These are phyloP conservation scores for Trachelus tabidus DNA, from an alignment of 2,888 invertebrate genomes.

Conservation along the genomic window DNA sequence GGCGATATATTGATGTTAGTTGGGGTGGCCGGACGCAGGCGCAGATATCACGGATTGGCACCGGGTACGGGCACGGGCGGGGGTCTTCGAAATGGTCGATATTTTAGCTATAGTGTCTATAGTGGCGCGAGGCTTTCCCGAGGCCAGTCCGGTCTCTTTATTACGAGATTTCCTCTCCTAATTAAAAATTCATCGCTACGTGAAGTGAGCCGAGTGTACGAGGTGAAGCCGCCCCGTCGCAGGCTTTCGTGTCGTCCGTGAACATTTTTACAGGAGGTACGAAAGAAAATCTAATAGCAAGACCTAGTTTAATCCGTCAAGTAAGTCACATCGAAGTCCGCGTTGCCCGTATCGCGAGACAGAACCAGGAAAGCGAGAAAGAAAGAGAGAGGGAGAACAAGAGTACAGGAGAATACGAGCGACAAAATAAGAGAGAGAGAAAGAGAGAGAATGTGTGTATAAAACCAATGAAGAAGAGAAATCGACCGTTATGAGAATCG, in stretches of 20 bases:
- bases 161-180: constrained; percentile 4
- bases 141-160: constrained; percentile 39
- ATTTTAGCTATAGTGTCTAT: constrained; percentile 59
- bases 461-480: background rate
- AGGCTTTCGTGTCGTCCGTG: constrained; percentile 20
- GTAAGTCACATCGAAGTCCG: background rate
- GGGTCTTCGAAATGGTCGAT: constrained; percentile 62
- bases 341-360: background rate
- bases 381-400: background rate
- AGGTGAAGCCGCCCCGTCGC: constrained; percentile 8
- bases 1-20: constrained; percentile 52
- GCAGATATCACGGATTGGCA: constrained; percentile 35
- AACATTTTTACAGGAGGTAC: constrained; percentile 27
- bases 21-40: constrained; percentile 49
- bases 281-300: constrained; percentile 3
- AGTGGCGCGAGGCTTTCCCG: constrained; percentile 59
- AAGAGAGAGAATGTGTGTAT: too few species aligned
- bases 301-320: background rate
- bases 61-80: constrained; percentile 50
- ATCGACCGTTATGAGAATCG: background rate
- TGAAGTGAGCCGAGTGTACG: constrained; percentile 7
- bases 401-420: too few species aligned
- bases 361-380: background rate
- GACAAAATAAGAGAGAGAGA: too few species aligned
- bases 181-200: constrained; percentile 6